Conservation (phyloP, 2,888 invertebrate genomes). For the Eupelmus urozonus region DNA sequence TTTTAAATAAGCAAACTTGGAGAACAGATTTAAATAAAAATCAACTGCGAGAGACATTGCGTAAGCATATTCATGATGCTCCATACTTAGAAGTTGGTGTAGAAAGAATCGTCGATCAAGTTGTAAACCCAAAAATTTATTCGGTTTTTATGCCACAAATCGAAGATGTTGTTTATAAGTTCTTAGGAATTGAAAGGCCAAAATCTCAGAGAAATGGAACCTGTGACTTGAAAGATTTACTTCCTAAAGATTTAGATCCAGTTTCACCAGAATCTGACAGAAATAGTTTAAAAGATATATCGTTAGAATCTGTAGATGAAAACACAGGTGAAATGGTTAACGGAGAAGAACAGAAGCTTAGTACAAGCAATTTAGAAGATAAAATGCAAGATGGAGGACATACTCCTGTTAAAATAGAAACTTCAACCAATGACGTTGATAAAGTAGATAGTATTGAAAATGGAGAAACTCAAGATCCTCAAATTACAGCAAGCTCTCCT, state of each 20-base stretch:
- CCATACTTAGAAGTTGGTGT: slow-evolving; percentile 94
- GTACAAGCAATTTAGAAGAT: slow-evolving; percentile 28
- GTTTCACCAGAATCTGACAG: slow-evolving; percentile 89
- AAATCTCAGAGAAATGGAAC: slow-evolving; percentile 75
- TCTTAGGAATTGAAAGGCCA: slow-evolving; percentile 88
- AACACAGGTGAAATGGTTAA: slow-evolving; percentile 61
- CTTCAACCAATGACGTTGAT: too few relatives aligned
- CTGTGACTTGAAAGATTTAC: slow-evolving; percentile 79
- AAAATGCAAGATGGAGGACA: slow-evolving; percentile 36
- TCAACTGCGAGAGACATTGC: slow-evolving; percentile 90
- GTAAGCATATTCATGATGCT: slow-evolving; percentile 93
- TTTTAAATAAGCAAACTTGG: slow-evolving; percentile 90
- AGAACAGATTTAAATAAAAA: slow-evolving; percentile 93
- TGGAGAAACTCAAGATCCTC: slow-evolving; percentile 63
- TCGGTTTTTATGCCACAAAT: slow-evolving; percentile 93
- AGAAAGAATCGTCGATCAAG: slow-evolving; percentile 96
- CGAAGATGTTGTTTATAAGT: slow-evolving; percentile 92
- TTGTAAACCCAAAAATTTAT: slow-evolving; percentile 94
- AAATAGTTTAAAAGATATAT: slow-evolving; percentile 78
- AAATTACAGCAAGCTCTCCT: slow-evolving; percentile 51
- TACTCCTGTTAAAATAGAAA: slow-evolving; percentile 28
- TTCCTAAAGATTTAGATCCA: slow-evolving; percentile 89
- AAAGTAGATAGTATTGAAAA: slow-evolving; percentile 50
- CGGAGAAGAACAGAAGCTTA: slow-evolving; percentile 56
- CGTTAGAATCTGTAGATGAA: slow-evolving; percentile 71